Percentiles rank a stretch among this genome's conserved stretches.
Evolutionary conservation across 1,140 invertebrate species (phyloP).

Genomic region (Drosophila trapezifrons): DNA sequence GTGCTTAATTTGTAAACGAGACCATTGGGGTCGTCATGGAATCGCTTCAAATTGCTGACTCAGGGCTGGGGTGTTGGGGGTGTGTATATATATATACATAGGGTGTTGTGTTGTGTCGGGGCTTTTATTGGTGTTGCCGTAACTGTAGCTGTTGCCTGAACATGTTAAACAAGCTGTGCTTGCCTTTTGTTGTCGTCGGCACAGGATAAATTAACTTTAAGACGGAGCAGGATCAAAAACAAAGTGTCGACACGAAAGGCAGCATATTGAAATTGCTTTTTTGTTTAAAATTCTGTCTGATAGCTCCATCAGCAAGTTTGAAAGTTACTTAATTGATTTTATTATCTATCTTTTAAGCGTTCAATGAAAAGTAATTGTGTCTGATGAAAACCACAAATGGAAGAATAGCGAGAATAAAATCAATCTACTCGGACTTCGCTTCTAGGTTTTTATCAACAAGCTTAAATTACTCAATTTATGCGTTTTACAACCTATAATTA

Average conservation of each 20-base stretch:
- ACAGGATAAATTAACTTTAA: slow-evolving; percentile 46
- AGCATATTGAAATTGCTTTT: slow-evolving; percentile 6
- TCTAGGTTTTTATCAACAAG: too few relatives aligned
- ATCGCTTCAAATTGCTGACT: slow-evolving; percentile 58
- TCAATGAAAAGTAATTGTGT: slow-evolving; percentile 11
- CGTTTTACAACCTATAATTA: too few relatives aligned
- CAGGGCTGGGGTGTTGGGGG: slow-evolving; percentile 16
- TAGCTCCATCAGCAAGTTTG: slow-evolving; percentile 5
- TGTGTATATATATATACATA: background rate
- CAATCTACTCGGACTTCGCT: too few relatives aligned
- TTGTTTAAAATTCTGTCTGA: background rate
- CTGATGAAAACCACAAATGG: slow-evolving; percentile 6
- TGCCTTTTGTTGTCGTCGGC: slow-evolving; percentile 15
- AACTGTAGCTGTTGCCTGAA: slow-evolving; percentile 40
- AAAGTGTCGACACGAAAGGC: slow-evolving; percentile 24
- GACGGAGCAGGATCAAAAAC: slow-evolving; percentile 1
- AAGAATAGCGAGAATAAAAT: background rate
- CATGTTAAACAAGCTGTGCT: slow-evolving; percentile 58
- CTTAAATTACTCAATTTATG: too few relatives aligned
- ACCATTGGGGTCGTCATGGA: slow-evolving; percentile 69
- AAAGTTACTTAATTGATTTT: slow-evolving; percentile 12
- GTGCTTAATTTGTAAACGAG: slow-evolving; percentile 82
- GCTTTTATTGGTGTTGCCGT: slow-evolving; percentile 29
- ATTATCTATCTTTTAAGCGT: slow-evolving; percentile 3
- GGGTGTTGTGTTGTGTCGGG: slow-evolving; percentile 10